phyloP scores from a whole-genome alignment of 2,797 vertebrate genomes.

The Pempheris klunzingeri region DNA sequence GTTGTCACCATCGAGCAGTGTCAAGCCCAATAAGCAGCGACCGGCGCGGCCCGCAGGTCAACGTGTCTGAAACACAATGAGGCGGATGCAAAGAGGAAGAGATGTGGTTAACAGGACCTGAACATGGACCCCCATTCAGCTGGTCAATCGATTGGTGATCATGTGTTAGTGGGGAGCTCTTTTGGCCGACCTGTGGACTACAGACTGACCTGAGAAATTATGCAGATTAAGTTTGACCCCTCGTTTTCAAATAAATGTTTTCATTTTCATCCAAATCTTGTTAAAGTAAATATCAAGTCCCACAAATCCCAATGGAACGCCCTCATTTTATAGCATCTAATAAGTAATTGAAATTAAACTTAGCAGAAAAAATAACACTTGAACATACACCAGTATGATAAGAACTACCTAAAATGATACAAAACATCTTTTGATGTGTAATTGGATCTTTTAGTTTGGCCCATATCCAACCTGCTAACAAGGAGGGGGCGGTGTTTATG shows the following conservation, averaged over 20 bases:
- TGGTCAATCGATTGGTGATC: slow-evolving; percentile 63
- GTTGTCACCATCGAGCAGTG: slow-evolving; percentile 76
- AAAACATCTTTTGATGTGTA: no score
- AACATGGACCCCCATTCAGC: slow-evolving; percentile 41
- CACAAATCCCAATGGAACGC: background rate
- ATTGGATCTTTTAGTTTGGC: no score
- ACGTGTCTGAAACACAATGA: slow-evolving; percentile 24
- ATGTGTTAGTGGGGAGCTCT: slow-evolving; percentile 25
- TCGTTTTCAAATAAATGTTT: background rate
- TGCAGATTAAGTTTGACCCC: background rate
- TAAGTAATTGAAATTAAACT: no score
- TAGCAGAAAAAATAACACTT: no score
- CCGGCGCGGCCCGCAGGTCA: slow-evolving; percentile 64
- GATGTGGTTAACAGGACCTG: slow-evolving; percentile 8
- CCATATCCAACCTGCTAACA: no score
- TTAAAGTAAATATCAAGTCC: background rate
- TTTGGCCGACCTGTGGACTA: background rate
- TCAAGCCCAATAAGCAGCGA: slow-evolving; percentile 70
- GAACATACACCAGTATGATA: no score
- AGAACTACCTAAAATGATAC: no score
- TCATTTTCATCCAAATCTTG: background rate
- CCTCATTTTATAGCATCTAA: no score
- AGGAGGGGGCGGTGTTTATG: no score
- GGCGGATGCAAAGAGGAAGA: slow-evolving; percentile 25
- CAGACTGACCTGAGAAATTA: background rate